These are phyloP conservation scores for Spatula clypeata DNA, from an alignment of 2,797 vertebrate genomes.

Conservation along the genomic window DNA sequence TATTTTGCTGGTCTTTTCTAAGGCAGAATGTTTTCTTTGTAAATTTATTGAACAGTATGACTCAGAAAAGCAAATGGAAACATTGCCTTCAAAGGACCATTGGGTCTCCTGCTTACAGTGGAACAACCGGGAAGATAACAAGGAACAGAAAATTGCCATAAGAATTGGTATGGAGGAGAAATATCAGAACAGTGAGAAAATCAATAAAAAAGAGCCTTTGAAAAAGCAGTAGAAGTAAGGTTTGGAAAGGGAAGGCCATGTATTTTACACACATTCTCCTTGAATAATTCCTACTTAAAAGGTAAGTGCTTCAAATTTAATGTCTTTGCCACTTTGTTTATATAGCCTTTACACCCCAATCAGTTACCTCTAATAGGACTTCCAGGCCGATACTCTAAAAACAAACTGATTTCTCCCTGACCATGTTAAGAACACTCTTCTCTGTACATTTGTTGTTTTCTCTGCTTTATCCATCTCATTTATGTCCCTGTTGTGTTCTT, in stretches of 20 bases:
- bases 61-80: not conserved
- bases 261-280: not conserved
- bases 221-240: not conserved
- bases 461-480: not conserved
- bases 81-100: not conserved
- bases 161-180: not conserved
- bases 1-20: not conserved
- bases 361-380: not conserved
- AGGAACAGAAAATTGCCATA: not conserved
- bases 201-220: not conserved
- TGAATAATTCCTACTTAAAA: not conserved
- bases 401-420: not conserved
- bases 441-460: not conserved
- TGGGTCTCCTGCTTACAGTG: not conserved
- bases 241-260: not conserved
- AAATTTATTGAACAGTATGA: not conserved
- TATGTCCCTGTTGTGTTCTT: not conserved
- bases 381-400: not conserved
- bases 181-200: not conserved
- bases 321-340: not conserved
- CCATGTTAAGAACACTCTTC: not conserved
- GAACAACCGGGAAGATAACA: not conserved
- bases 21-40: not conserved
- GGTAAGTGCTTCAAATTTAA: not conserved
- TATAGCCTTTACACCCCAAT: not conserved